Evolutionary conservation across 2,113 vertebrate species (phyloP), one percentile per base, ranked within the genome.

Genomic region (Saguinus imperator): DNA sequence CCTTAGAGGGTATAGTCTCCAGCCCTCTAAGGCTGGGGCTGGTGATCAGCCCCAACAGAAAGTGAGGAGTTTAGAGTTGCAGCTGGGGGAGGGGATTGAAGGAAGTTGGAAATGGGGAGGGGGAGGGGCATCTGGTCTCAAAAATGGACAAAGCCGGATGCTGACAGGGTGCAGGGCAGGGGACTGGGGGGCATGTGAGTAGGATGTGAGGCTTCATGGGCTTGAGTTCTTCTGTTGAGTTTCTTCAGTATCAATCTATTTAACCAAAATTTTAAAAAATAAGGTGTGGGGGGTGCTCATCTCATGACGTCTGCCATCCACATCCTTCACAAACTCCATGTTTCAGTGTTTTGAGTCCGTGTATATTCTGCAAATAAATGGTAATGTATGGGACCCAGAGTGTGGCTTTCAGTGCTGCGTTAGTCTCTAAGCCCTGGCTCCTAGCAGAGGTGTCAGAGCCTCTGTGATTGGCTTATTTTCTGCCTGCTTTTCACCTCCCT

Each of bases 331-430:
- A 96, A 84, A 32, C 50, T 84, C 43, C 50, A 58, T 13, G 3
- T 84, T 57, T 61, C 80, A 89, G 90, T 87, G 85, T 96, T 95
- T 21, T 21, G 35, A 66, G 7, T 94, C 88, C 37, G 40, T 90
- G 87, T 93, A 73, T 55, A 80, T 94, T 89, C 81, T 68, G 18
- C 77, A 97, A 98, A 98, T 98, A 98, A 98, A 98, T 25, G n/a
- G 58, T 92, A 92, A 94, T 91, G 90, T 95, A 92, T 92, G 80
- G 92, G 82, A 89, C 48, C 40, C 20, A 17, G 8, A 50, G 93
- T 97, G 84, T 96, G 94, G 58, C 79, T 92, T 66, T 92, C 88
- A 94, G 10, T 85, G 20, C 16, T 29, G 58, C 12, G 2, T 84
- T n/a, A 64, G 40, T 89, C 48, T 64, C 35, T 35, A 45, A 76